A percentile compares a stretch with the other conserved stretches of the same genome.
Evolutionary conservation across 1,140 invertebrate species (phyloP).

Genomic region (Periplaneta americana): DNA sequence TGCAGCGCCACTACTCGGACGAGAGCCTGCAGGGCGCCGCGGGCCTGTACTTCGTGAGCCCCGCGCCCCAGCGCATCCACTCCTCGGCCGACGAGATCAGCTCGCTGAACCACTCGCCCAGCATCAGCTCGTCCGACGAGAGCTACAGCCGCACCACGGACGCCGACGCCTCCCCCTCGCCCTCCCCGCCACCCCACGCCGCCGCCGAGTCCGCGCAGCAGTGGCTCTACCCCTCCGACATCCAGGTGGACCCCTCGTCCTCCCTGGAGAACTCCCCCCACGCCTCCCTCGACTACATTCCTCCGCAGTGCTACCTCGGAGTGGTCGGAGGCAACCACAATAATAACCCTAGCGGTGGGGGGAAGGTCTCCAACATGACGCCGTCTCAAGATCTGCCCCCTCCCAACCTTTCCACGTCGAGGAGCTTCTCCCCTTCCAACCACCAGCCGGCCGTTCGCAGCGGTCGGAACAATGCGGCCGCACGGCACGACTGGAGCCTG

Average conservation of each 20-base stretch:
- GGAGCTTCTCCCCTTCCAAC: conserved; percentile 7
- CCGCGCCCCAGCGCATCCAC: conserved; percentile 47
- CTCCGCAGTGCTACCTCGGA: conserved; percentile 35
- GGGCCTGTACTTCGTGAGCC: conserved; percentile 6
- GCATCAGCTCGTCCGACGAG: conserved; percentile 73
- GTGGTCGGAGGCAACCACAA: not conserved
- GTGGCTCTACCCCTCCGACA: conserved; percentile 55
- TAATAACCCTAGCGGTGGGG: not conserved
- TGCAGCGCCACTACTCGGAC: conserved; percentile 52
- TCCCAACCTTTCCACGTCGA: not conserved
- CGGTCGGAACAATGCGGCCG: not conserved
- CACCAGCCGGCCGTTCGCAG: not conserved
- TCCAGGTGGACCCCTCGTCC: conserved; percentile 44
- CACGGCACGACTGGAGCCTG: conserved; percentile 1
- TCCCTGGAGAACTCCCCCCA: conserved; percentile 41
- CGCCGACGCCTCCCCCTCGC: conserved; percentile 54
- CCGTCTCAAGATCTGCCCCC: not conserved
- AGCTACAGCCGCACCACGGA: conserved; percentile 71
- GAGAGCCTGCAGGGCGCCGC: conserved; percentile 46
- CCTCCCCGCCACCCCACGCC: conserved; percentile 45
- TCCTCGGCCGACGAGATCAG: conserved; percentile 76
- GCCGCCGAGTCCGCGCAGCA: conserved; percentile 39
- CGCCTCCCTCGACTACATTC: conserved; percentile 41
- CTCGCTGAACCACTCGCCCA: conserved; percentile 69
- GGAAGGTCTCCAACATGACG: not conserved